Evolutionary conservation across 2,888 invertebrate genomes (phyloP).

Genomic region (Lepidonotus clava): DNA sequence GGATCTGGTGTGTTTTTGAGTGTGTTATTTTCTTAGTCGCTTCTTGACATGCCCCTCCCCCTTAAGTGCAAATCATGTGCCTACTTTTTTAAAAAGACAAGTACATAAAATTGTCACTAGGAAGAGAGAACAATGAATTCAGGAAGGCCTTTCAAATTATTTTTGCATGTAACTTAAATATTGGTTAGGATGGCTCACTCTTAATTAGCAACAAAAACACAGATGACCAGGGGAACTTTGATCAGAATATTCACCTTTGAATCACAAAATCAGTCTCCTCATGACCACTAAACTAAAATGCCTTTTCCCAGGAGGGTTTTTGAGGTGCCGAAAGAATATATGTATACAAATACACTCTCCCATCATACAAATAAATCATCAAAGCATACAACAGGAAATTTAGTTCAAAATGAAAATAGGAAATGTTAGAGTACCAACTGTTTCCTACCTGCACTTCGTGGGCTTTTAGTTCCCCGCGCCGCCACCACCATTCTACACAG

Average conservation of each 20-base stretch:
- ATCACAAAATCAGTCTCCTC: too few species aligned
- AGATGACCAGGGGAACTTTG: too few species aligned
- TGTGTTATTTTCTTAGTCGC: constrained; percentile 35
- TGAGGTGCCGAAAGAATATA: too few species aligned
- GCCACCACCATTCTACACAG: not conserved
- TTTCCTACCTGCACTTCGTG: too few species aligned
- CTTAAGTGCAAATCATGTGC: constrained; percentile 40
- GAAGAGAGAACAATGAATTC: not conserved
- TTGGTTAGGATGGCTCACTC: not conserved
- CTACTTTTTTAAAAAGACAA: constrained; percentile 23
- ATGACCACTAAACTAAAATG: too few species aligned
- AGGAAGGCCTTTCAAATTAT: constrained; percentile 23
- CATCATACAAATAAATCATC: too few species aligned
- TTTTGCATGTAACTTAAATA: not conserved
- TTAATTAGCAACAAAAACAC: not conserved
- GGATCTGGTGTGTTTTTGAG: constrained; percentile 44
- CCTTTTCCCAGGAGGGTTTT: too few species aligned
- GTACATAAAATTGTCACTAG: constrained; percentile 11
- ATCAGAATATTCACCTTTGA: too few species aligned
- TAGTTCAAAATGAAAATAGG: too few species aligned
- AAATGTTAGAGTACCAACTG: too few species aligned
- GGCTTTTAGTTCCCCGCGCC: not conserved
- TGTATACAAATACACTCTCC: too few species aligned
- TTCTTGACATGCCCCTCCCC: constrained; percentile 26
- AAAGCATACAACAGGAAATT: too few species aligned